Percentiles rank a stretch among this genome's conserved stretches.
These are phyloP conservation scores for Paramormyrops hopkinsi DNA, from an alignment of 2,797 vertebrate genomes.

Conservation along the genomic window DNA sequence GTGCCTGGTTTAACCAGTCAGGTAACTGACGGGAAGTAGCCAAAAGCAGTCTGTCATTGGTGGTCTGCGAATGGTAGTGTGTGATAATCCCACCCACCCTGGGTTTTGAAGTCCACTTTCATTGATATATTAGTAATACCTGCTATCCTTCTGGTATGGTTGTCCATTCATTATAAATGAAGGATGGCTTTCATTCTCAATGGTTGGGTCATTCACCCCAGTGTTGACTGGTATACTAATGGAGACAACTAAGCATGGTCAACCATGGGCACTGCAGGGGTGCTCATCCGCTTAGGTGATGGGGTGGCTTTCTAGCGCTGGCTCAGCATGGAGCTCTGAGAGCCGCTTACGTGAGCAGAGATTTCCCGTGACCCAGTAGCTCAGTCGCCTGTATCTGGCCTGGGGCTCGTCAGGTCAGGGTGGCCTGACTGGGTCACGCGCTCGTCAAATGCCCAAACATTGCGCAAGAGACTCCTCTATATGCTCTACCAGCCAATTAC, in stretches of 20 bases:
- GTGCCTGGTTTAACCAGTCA: neutral
- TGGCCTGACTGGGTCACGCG: neutral
- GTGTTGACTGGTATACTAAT: neutral
- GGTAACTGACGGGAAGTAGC: neutral
- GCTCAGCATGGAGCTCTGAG: neutral
- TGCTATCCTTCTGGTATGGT: neutral
- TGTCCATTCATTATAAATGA: neutral
- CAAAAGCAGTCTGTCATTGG: neutral
- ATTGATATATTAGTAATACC: neutral
- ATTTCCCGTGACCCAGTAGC: neutral
- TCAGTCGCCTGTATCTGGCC: neutral
- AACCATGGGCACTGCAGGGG: neutral
- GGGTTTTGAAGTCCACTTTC: neutral
- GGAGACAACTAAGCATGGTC: neutral
- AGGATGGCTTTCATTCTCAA: neutral
- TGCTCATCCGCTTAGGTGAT: neutral
- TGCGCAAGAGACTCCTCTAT: neutral
- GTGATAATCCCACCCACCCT: neutral
- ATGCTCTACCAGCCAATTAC: neutral
- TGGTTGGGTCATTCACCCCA: neutral
- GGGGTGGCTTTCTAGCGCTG: neutral
- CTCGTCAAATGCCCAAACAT: neutral
- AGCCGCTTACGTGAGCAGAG: neutral
- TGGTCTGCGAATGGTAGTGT: neutral
- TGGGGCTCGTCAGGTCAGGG: neutral